A percentile compares a stretch with the other conserved stretches of the same genome.
phyloP scores from a whole-genome alignment of 2,113 vertebrate genomes.

The Scartelaos histophorus region DNA sequence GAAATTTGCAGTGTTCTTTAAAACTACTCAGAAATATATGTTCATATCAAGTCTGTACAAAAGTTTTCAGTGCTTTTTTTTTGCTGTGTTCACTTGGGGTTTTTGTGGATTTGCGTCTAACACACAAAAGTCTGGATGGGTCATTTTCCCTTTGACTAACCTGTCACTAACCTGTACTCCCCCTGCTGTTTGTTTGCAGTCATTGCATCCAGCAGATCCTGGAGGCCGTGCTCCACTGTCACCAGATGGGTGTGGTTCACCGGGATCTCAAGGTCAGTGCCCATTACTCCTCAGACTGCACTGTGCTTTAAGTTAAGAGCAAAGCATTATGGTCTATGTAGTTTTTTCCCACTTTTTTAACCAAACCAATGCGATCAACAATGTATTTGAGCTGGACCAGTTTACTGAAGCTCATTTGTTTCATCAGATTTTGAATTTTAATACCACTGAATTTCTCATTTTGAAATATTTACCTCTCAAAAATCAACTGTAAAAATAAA shows the following conservation, averaged over 20 bases:
- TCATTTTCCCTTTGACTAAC: conserved; percentile 45
- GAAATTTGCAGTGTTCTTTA: too few species aligned
- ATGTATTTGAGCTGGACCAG: too few species aligned
- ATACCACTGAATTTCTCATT: too few species aligned
- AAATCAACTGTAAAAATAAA: too few species aligned
- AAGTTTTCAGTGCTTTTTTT: background rate
- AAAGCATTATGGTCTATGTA: background rate
- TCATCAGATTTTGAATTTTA: too few species aligned
- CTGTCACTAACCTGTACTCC: conserved; percentile 87
- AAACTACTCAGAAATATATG: background rate
- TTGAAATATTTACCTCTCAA: too few species aligned
- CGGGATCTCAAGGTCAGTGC: conserved; percentile 96
- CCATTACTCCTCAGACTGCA: background rate
- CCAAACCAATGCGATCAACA: too few species aligned
- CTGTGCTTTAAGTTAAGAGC: too few species aligned
- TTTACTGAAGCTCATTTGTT: too few species aligned
- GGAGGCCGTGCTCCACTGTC: conserved; percentile 97
- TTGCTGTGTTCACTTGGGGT: background rate
- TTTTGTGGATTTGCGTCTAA: conserved; percentile 51
- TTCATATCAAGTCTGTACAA: background rate
- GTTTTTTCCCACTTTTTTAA: background rate
- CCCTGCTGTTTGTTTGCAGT: conserved; percentile 98
- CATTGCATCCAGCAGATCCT: conserved; percentile 99
- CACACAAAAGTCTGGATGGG: background rate
- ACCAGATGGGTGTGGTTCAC: conserved; percentile 98